phyloP scores from a whole-genome alignment of 2,797 vertebrate species.

The Pseudocheirus occidentalis region DNA sequence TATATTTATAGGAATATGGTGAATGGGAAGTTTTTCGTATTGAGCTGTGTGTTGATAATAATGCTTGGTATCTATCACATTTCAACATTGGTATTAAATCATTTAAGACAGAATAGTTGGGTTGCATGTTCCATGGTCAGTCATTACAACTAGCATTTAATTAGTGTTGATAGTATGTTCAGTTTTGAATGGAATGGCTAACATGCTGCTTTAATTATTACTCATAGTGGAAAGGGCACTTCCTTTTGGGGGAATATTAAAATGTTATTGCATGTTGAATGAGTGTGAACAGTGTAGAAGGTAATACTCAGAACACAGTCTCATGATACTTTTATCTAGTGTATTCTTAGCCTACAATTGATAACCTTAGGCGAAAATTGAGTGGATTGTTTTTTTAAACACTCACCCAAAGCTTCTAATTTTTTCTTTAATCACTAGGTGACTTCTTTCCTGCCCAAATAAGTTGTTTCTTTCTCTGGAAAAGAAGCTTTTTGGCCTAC shows the following conservation, averaged over 20 bases:
- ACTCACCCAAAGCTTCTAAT: constrained; percentile 64
- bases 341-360: not conserved
- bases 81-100: fast-evolving
- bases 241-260: constrained; percentile 23
- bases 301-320: not conserved
- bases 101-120: fast-evolving
- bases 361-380: not conserved
- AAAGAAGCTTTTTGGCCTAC: constrained; percentile 62
- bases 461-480: constrained; percentile 72
- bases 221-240: not conserved
- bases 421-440: constrained; percentile 59
- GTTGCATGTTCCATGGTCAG: not conserved
- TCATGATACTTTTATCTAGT: not conserved
- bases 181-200: not conserved
- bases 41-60: not conserved
- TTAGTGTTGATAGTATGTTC: too few relatives aligned
- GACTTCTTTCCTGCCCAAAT: constrained; percentile 67
- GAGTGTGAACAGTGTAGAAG: not conserved
- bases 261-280: not conserved
- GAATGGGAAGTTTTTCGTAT: not conserved
- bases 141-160: not conserved
- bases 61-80: not conserved
- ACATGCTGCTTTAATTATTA: not conserved
- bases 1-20: not conserved
- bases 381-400: not conserved